Evolutionary conservation across 2,113 vertebrate genomes (phyloP).

Genomic region (Ctenodactylus gundi): DNA sequence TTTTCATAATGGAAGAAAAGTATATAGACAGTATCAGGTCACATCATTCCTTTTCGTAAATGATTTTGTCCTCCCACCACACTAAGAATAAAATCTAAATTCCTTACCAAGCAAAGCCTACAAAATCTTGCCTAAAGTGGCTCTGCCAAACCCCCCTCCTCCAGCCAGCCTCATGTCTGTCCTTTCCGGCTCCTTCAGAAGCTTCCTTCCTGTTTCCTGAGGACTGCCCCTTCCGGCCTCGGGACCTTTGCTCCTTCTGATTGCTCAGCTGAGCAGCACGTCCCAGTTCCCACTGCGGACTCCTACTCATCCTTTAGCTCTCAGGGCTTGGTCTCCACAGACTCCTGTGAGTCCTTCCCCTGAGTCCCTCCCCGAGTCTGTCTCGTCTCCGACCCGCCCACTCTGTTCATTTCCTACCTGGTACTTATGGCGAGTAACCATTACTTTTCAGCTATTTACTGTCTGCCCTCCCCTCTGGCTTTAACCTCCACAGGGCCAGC

Average conservation of each 20-base stretch:
- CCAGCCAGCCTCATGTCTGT: neutral
- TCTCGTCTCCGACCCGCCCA: too few relatives aligned
- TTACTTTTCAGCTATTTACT: neutral
- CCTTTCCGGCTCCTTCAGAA: neutral
- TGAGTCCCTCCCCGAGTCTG: neutral
- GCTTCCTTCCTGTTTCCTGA: neutral
- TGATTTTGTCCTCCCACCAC: neutral
- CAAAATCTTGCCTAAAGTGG: accelerated
- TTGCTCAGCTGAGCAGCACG: neutral
- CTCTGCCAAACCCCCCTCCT: neutral
- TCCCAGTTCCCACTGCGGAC: neutral
- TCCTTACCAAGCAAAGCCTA: neutral
- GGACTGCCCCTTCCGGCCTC: neutral
- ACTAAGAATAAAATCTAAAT: neutral
- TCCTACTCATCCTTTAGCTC: neutral
- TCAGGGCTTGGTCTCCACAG: neutral
- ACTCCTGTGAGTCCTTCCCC: neutral
- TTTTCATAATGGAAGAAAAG: neutral
- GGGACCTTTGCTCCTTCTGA: neutral
- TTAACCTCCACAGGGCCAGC: neutral
- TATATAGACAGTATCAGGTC: neutral
- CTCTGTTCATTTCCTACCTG: neutral
- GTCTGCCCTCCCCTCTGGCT: neutral
- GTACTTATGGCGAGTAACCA: neutral
- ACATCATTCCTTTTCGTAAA: neutral